Percentiles rank a stretch among this genome's conserved stretches.
Conservation (phyloP, 2,888 invertebrate species). For the Prostheceraeus crozeri region DNA sequence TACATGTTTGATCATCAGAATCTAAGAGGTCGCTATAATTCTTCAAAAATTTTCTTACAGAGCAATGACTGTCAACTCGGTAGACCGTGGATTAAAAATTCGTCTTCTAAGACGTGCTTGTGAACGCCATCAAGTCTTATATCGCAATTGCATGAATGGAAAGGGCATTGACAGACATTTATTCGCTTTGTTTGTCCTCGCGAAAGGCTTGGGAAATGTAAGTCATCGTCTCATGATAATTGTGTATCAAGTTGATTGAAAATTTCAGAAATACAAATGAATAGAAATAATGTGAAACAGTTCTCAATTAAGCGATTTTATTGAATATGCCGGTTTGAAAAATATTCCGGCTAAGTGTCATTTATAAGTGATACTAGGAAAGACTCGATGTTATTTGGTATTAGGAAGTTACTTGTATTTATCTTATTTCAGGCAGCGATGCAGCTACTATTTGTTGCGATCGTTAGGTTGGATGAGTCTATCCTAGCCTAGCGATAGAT, state of each 20-base stretch:
- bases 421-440: too few species aligned
- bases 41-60: constrained; percentile 44
- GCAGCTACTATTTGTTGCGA: too few species aligned
- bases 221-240: constrained; percentile 43
- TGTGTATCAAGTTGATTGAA: neutral
- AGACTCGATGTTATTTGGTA: too few species aligned
- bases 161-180: constrained; percentile 59
- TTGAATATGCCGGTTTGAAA: too few species aligned
- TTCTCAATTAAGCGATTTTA: too few species aligned
- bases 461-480: too few species aligned
- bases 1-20: too few species aligned
- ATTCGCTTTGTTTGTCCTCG: constrained; percentile 59
- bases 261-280: neutral
- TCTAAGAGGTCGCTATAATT: too few species aligned
- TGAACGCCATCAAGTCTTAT: constrained; percentile 55
- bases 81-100: constrained; percentile 51
- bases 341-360: too few species aligned
- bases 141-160: constrained; percentile 59
- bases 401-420: too few species aligned
- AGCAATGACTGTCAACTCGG: constrained; percentile 51
- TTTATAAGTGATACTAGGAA: too few species aligned
- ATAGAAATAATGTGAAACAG: neutral
- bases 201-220: constrained; percentile 58
- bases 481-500: too few species aligned
- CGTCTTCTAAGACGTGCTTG: constrained; percentile 53